phyloP scores from a whole-genome alignment of 2,797 vertebrate genomes.

The Falco cherrug region DNA sequence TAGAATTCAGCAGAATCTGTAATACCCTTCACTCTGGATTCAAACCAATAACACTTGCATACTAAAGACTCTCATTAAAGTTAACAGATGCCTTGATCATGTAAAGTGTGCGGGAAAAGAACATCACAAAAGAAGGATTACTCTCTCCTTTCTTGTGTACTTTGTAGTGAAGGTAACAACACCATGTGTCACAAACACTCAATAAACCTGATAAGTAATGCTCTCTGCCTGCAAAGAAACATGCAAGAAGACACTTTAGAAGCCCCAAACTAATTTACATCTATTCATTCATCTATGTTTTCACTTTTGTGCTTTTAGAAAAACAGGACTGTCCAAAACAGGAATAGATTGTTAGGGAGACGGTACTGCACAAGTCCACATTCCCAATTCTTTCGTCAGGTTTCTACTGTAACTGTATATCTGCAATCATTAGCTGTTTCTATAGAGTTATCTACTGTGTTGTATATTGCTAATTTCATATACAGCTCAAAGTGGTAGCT shows the following conservation, averaged over 20 bases:
- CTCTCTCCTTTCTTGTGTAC: neutral
- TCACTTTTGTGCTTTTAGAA: neutral
- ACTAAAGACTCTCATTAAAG: neutral
- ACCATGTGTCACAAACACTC: neutral
- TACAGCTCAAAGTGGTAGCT: neutral
- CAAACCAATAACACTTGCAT: neutral
- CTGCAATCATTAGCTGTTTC: neutral
- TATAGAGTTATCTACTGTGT: neutral
- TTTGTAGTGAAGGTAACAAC: neutral
- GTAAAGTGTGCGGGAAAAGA: neutral
- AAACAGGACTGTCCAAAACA: neutral
- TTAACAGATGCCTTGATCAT: neutral
- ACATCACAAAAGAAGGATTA: neutral
- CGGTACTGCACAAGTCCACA: neutral
- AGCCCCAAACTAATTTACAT: neutral
- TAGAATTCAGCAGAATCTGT: neutral
- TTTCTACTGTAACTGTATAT: neutral
- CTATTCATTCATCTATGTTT: neutral
- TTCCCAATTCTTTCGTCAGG: neutral
- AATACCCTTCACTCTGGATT: neutral
- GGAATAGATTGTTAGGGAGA: neutral
- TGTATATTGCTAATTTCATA: neutral
- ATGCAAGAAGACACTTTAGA: neutral
- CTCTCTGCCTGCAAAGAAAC: neutral
- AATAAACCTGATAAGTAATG: neutral